Evolutionary conservation across 1,140 invertebrate species (phyloP), one percentile per base, ranked within the genome.

Genomic region (Anoplolepis gracilipes): DNA sequence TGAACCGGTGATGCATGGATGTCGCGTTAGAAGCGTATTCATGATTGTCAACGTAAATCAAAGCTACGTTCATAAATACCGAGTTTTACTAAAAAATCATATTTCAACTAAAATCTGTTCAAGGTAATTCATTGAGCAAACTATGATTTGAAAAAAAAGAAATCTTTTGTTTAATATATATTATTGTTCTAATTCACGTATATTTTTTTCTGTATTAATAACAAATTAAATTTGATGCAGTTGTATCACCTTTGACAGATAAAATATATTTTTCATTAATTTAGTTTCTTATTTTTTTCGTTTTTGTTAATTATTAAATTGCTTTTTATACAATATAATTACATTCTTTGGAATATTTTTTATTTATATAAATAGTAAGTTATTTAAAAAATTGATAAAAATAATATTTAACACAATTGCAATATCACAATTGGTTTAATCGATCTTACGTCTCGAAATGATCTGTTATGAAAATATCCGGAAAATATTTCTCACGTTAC

Each of bases 1-100:
- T 79, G 62, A 69, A 33, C 33, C 49, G 30, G 33, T 57, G 62
- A 69, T 79, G 46, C 62, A 65, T 78, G 64, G 75, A 78, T 62
- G 39, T 46, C 4, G 28, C 33, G 57, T 77, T 64, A 77, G 59
- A 67, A 67, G 30, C 46, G 39, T 57, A 55, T 69, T 69, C 46
- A 49, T 57, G 46, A 69, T 16, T 39, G 49, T 42, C 33, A 69
- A 69, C 30, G 22, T 55, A 57, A 79, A 46, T 79, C 62, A 79
- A 55, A 36, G 59, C 22, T 78, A 39, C 39, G 10, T 69, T 57
- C 1, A 55, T 16, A 55, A 65, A 79, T n/a, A 69, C 8, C 13
- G n/a, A 53, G 55, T 25, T 78, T 53, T 36, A 25, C n/a, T 55
- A 65, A 65, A 65, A 55, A 67, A 67, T 8, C 13, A 65, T 49